Evolutionary conservation across 2,888 invertebrate genomes (phyloP), one percentile per base, ranked within the genome.

Genomic region (Drosophila stalkeri): DNA sequence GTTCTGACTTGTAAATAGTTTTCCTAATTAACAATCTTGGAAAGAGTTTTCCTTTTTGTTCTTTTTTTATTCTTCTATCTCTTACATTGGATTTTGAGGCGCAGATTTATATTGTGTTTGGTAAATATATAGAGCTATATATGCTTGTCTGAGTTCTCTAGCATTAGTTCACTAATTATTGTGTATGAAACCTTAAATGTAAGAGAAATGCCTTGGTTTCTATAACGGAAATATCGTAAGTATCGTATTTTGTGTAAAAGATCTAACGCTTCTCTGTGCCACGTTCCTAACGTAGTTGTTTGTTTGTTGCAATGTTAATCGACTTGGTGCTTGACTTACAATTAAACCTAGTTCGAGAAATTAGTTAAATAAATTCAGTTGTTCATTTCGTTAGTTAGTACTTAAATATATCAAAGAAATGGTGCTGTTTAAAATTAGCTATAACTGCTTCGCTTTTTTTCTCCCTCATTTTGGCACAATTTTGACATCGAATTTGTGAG

Each of bases 131-230:
- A 65, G 41, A 78, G 37, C 64, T 75, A 64, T 81, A 71, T 80
- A 65, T 68, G 55, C 18, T 65, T 70, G 62, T 86, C 70, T 72
- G 67, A 68, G 71, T 69, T 82, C 52, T 90, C 78, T 89, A 89
- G 85, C 90, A 83, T 85, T 85, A 85, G 81, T 89, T 89, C 73
- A 74, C 90, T 85, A 90, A 90, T 85, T 85, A 85, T 85, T 85
- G 85, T 85, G 85, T 90, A 86, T 86, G 85, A 86, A 86, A 86
- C 85, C 85, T 86, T 86, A 86, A 89, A 86, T 86, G 57, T 86
- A 86, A 89, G 87, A 86, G 89, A 86, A 86, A 86, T 86, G 85
- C 90, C 57, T 89, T 70, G 88, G 85, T 84, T 86, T 90, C 85
- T 86, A 79, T 82, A 80, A 71, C 71, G 89, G 89, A 82, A 82